phyloP scores from a whole-genome alignment of 23 tunicate species.

The Trididemnum nubilum region DNA sequence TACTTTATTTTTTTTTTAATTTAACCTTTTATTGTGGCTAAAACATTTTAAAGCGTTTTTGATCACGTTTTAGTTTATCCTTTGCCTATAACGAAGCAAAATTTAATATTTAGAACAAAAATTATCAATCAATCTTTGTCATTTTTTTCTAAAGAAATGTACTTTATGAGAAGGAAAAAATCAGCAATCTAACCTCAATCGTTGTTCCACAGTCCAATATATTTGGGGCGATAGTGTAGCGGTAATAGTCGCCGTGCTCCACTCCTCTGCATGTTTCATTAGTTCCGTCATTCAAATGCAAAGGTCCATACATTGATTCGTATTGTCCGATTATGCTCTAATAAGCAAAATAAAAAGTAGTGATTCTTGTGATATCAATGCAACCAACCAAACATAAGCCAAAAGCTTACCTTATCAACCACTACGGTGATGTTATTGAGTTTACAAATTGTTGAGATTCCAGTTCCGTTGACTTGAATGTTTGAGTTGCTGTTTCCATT shows the following conservation, averaged over 20 bases:
- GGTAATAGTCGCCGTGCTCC: constrained; percentile 53
- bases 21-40: too few species aligned
- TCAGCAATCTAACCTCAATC: constrained; percentile 56
- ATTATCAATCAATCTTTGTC: too few species aligned
- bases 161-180: too few species aligned
- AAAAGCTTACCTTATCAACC: constrained; percentile 62
- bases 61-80: too few species aligned
- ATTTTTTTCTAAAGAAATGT: too few species aligned
- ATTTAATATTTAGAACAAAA: too few species aligned
- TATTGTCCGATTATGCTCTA: constrained; percentile 76
- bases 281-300: constrained; percentile 56
- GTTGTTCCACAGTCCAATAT: constrained; percentile 62
- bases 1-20: too few species aligned
- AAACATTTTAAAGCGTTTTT: too few species aligned
- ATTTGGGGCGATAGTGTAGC: constrained; percentile 80
- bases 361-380: too few species aligned
- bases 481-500: constrained; percentile 25
- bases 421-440: constrained; percentile 87
- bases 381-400: too few species aligned
- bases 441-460: constrained; percentile 69
- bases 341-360: too few species aligned
- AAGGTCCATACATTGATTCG: constrained; percentile 82
- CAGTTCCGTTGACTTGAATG: constrained; percentile 29
- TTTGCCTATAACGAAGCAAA: too few species aligned
- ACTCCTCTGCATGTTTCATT: constrained; percentile 58